Base-by-base conservation (phyloP, 2,113 vertebrate genomes). In the Podarcis cretensis region DNA sequence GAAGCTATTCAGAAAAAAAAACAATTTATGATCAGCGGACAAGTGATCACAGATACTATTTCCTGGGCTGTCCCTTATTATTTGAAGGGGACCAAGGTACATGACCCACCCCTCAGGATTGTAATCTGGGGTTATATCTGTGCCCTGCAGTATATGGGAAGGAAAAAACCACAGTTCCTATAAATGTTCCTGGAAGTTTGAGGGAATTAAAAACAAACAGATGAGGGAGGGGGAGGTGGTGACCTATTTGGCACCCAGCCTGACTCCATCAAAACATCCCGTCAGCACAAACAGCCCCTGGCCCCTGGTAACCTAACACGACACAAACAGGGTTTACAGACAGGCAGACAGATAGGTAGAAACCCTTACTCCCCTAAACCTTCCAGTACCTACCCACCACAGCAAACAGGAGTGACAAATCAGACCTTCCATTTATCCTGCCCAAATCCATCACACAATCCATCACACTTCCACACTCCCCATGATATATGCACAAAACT, bases 161-260 rank as follows among this genome's bases (percentile, higher is more conserved):
- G 3, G 8, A 75, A 81, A 40, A 40, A 35, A 54, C 35, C 59
- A 69, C 12, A 37, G 69, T 37, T n/a, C 63, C 74, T 57, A 81
- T 54, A 57, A 85, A 81, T 43, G 54, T 73, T 48, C 14, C 88
- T 74, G 32, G 78, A 9, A 43, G 40, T 20, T 63, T 18, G 40
- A 30, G 35, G 5, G 81, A 77, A 87, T 32, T 40, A 20, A 77
- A 86, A 85, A 23, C 80, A 83, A 85, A 43, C 59, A 54, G 83
- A 23, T 23, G 48, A 54, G 40, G 75, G 73, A 71, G 80, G 65
- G 8, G 69, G 35, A 90, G 32, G 59, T 40, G 4, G 5, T 89
- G 87, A 84, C 87, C 81, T 77, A 78, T 77, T 86, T 76, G 89
- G 69, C 78, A 5, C 16, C 1, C 16, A 40, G 43, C 65, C 84